Evolutionary conservation across 2,888 invertebrate species (phyloP).

Genomic region (Eupithecia exiguata): DNA sequence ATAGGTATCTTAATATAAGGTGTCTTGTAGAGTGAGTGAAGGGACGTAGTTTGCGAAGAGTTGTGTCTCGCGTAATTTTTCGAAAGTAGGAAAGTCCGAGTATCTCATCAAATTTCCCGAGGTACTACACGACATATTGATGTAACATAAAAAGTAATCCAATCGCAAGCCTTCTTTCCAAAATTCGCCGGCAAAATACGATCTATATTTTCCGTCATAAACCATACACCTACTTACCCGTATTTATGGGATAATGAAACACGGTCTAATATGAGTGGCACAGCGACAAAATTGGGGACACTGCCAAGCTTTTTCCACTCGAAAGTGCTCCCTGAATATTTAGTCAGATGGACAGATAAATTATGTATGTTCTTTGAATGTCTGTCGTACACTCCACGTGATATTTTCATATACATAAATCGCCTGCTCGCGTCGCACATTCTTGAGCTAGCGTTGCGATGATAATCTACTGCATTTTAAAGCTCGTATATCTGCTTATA

Average conservation of each 20-base stretch:
- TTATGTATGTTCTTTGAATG: slow-evolving; percentile 53
- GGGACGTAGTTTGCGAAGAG: neutral
- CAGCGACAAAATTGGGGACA: slow-evolving; percentile 45
- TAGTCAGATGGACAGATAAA: slow-evolving; percentile 52
- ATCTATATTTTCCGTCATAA: slow-evolving; percentile 37
- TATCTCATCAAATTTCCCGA: slow-evolving; percentile 18
- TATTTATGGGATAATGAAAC: slow-evolving; percentile 44
- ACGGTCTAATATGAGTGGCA: slow-evolving; percentile 41
- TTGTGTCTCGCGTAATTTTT: neutral
- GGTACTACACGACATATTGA: slow-evolving; percentile 29
- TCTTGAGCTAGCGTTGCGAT: slow-evolving; percentile 15
- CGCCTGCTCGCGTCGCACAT: slow-evolving; percentile 25
- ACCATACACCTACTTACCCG: slow-evolving; percentile 37
- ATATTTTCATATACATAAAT: slow-evolving; percentile 46
- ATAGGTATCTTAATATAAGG: neutral
- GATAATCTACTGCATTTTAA: slow-evolving; percentile 21
- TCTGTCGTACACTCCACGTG: slow-evolving; percentile 41
- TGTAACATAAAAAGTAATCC: slow-evolving; percentile 35
- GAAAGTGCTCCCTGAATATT: slow-evolving; percentile 51
- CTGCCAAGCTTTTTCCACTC: slow-evolving; percentile 48
- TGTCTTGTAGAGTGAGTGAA: neutral
- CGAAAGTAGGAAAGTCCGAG: slow-evolving; percentile 11
- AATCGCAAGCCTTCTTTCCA: slow-evolving; percentile 32
- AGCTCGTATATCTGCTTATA: slow-evolving; percentile 17
- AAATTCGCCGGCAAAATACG: slow-evolving; percentile 32